These are phyloP conservation scores for Rhopilema esculentum DNA, from an alignment of 30 jellyfish, hydroid and myxozoan species.

Conservation along the genomic window DNA sequence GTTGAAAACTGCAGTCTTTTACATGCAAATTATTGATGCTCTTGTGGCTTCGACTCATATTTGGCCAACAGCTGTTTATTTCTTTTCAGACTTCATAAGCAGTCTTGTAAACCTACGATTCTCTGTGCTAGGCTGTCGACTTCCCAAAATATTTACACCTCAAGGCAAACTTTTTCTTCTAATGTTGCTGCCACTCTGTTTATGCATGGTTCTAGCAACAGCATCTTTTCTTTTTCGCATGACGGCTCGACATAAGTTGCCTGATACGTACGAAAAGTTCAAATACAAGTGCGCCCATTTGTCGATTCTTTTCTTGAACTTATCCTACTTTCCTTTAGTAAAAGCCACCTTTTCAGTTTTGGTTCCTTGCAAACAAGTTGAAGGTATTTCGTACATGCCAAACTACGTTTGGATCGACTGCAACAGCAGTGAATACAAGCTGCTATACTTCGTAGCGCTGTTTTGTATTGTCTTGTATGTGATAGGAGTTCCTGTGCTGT, in stretches of 20 bases:
- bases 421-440: slow-evolving; percentile 4
- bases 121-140: slow-evolving; percentile 35
- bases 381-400: slow-evolving; percentile 28
- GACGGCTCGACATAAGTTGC: slow-evolving; percentile 25
- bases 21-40: slow-evolving; percentile 66
- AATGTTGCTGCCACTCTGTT: slow-evolving; percentile 45
- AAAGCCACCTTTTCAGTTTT: slow-evolving; percentile 34
- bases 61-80: slow-evolving; percentile 60
- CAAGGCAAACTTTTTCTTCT: slow-evolving; percentile 22
- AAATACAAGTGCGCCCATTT: slow-evolving; percentile 32
- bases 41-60: slow-evolving; percentile 50
- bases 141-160: slow-evolving; percentile 42
- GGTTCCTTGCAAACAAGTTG: slow-evolving; percentile 42
- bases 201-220: slow-evolving; percentile 2
- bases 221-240: neutral
- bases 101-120: slow-evolving; percentile 59
- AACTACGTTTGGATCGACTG: slow-evolving; percentile 58
- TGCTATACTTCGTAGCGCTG: neutral
- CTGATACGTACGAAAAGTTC: neutral
- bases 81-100: slow-evolving; percentile 32
- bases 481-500: slow-evolving; percentile 58
- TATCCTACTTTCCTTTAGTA: slow-evolving; percentile 69
- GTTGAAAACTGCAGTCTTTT: slow-evolving; percentile 57
- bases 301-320: slow-evolving; percentile 42
- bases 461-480: slow-evolving; percentile 38